Base-by-base conservation (phyloP, 2,888 invertebrate species). In the Deroplatys truncata region DNA sequence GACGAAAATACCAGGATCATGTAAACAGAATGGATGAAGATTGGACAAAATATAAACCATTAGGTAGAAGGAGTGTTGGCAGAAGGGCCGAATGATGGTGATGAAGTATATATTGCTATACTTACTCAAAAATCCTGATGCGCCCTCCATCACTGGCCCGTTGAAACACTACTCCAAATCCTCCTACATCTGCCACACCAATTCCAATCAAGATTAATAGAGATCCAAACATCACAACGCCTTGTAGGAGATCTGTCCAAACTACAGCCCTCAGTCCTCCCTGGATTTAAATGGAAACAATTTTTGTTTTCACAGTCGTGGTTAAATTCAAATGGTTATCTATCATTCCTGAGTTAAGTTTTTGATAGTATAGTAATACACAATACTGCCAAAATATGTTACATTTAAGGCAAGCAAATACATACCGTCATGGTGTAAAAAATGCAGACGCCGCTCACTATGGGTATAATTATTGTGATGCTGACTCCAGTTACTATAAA, bases 181-280 rank as follows among this genome's bases (percentile, higher is more conserved):
- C 96, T 25, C 96, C 96, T 84, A 95, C 94, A 56, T 95, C 94
- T 28, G 95, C 92, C 0, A 95, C 95, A 5, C 96, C 96, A 88
- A 96, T 94, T 84, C 95, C 93, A 0, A 95, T 94, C 9, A 97
- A 95, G 35, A 95, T 93, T 28, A 96, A 91, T 88, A 96, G 96
- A 0, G 97, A 96, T 90, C 96, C 93, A 92, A 96, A 96, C 96
- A 96, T 96, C 91, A 93, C 92, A 43, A 96, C 94, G 82, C 96
- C 96, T 93, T 97, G 97, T 93, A 96, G 96, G 0, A 96, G 96
- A 93, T 96, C 96, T 82, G 97, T 97, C 95, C 96, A 97, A 90
- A 72, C 56, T 3, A 72, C 56, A 4, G 56, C 56, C 25, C 9
- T 72, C 20, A 72, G 56, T 72, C 56, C 97, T 97, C 90, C 97